A percentile compares a stretch with the other conserved stretches of the same genome.
Evolutionary conservation across 1,140 invertebrate genomes (phyloP).

Genomic region (Ephestia elutella): DNA sequence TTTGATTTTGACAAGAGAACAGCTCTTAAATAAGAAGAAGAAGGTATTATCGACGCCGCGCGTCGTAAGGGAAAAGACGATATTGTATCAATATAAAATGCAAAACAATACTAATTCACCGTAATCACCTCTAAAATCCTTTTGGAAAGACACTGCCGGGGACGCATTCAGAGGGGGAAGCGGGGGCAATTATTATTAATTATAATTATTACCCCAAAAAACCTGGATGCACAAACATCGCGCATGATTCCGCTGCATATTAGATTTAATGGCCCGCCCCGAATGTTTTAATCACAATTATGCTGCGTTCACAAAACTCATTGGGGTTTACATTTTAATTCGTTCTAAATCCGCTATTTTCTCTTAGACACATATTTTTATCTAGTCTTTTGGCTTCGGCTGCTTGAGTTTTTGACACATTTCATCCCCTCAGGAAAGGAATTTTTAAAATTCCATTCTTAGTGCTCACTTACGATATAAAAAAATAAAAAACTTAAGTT

Average conservation of each 20-base stretch:
- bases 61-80: no score
- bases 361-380: no score
- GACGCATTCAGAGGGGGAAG: not conserved
- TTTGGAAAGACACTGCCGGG: not conserved
- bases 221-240: constrained; percentile 32
- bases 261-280: constrained; percentile 48
- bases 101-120: not conserved
- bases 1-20: no score
- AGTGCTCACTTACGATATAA: no score
- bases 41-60: no score
- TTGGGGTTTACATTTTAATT: not conserved
- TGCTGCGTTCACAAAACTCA: constrained; percentile 10
- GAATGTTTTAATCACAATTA: constrained; percentile 46
- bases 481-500: no score
- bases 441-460: no score
- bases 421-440: no score
- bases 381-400: no score
- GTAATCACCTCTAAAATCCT: constrained; percentile 1
- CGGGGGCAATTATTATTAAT: constrained; percentile 27
- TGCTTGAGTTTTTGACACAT: no score
- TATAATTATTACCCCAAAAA: constrained; percentile 36
- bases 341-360: not conserved
- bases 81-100: no score
- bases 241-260: constrained; percentile 49
- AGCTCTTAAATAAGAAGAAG: no score